Evolutionary conservation across 1,140 invertebrate species (phyloP).

Genomic region (Drosophila simulans): DNA sequence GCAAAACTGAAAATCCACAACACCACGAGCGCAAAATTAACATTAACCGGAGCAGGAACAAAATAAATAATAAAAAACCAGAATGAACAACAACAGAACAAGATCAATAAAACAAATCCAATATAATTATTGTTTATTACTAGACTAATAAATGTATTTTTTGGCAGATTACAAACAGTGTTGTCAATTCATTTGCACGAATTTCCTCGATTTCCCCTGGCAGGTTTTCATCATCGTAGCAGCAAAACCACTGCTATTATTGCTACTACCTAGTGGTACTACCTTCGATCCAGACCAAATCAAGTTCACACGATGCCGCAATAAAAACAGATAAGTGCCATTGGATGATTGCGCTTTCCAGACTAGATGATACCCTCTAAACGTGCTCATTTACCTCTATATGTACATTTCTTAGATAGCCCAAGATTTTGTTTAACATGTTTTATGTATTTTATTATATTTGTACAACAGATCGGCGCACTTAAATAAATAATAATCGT

Average conservation of each 20-base stretch:
- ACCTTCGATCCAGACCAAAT: slow-evolving; percentile 4
- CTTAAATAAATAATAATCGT: too few relatives aligned
- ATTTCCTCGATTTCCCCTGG: too few relatives aligned
- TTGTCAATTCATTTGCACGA: slow-evolving; percentile 2
- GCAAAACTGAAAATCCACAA: background rate
- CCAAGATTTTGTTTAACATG: too few relatives aligned
- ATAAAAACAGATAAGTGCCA: background rate
- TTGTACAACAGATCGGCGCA: too few relatives aligned
- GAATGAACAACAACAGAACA: slow-evolving; percentile 13
- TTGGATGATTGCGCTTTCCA: background rate
- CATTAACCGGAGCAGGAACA: slow-evolving; percentile 40
- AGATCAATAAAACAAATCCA: slow-evolving; percentile 64
- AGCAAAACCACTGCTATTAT: background rate
- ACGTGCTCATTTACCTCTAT: too few relatives aligned
- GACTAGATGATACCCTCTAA: background rate
- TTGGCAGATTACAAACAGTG: slow-evolving; percentile 55
- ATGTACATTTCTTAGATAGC: too few relatives aligned
- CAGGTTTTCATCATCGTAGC: too few relatives aligned
- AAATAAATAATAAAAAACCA: slow-evolving; percentile 16
- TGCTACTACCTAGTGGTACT: background rate
- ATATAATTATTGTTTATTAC: slow-evolving; percentile 77
- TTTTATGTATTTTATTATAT: too few relatives aligned
- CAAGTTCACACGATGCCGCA: slow-evolving; percentile 12
- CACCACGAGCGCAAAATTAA: slow-evolving; percentile 14
- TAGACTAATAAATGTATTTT: slow-evolving; percentile 78